A percentile compares a stretch with the other conserved stretches of the same genome.
Evolutionary conservation across 2,797 vertebrate species (phyloP).

Genomic region (Sebastiscus tertius): DNA sequence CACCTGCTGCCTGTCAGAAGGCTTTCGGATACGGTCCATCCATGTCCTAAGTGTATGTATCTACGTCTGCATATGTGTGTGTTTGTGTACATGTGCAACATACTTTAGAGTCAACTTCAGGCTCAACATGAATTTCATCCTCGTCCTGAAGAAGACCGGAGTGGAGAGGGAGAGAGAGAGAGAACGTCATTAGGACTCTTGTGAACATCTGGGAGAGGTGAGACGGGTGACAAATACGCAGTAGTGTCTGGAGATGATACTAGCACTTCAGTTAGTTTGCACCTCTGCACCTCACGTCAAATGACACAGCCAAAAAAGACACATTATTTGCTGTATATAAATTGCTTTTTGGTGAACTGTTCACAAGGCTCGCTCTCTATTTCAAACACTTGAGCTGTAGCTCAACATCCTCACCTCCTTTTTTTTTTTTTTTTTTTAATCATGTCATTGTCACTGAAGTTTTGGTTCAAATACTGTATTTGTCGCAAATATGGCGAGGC

Average conservation of each 20-base stretch:
- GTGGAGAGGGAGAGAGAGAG: slow-evolving; percentile 12
- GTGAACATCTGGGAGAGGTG: slow-evolving; percentile 68
- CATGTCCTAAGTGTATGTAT: slow-evolving; percentile 57
- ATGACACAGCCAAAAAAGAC: slow-evolving; percentile 26
- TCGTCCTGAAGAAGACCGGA: slow-evolving; percentile 13
- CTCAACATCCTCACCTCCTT: background rate
- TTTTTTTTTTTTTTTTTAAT: slow-evolving; percentile 15
- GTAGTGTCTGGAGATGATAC: slow-evolving; percentile 45
- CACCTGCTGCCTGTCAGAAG: slow-evolving; percentile 84
- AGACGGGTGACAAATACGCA: slow-evolving; percentile 58
- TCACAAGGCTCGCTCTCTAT: background rate
- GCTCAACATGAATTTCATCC: slow-evolving; percentile 15
- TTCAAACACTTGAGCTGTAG: slow-evolving; percentile 15
- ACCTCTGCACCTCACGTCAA: slow-evolving; percentile 40
- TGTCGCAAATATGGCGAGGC: background rate
- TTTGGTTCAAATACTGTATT: slow-evolving; percentile 39
- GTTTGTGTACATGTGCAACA: slow-evolving; percentile 13
- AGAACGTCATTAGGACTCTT: slow-evolving; percentile 54
- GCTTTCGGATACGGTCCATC: slow-evolving; percentile 60
- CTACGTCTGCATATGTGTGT: slow-evolving; percentile 31
- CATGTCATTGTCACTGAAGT: slow-evolving; percentile 32
- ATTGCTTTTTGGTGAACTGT: slow-evolving; percentile 42
- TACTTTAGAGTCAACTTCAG: slow-evolving; percentile 51
- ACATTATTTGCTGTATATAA: slow-evolving; percentile 15
- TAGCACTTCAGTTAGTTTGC: slow-evolving; percentile 43